Evolutionary conservation across 2,797 vertebrate genomes (phyloP).

Genomic region (Karalla daura): DNA sequence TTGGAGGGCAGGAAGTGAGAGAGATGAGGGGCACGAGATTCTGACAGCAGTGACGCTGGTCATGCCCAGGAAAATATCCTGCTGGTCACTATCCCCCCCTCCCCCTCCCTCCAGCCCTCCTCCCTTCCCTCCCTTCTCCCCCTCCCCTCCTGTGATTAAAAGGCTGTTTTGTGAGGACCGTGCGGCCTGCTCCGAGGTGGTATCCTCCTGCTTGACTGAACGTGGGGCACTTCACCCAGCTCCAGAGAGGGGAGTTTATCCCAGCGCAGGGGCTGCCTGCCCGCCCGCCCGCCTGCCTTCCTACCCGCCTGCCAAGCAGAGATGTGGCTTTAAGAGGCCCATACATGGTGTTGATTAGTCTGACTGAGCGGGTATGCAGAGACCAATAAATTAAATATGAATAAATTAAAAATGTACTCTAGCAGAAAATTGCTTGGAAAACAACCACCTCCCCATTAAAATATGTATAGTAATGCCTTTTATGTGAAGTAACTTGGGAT

Average conservation of each 20-base stretch:
- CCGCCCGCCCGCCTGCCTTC: slow-evolving; percentile 73
- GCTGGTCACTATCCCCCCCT: too few relatives aligned
- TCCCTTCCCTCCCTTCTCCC: too few relatives aligned
- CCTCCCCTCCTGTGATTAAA: slow-evolving; percentile 72
- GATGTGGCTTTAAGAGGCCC: slow-evolving; percentile 85
- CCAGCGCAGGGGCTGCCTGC: slow-evolving; percentile 65
- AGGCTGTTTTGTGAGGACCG: slow-evolving; percentile 77
- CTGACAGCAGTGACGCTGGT: slow-evolving; percentile 68
- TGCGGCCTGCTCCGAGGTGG: slow-evolving; percentile 74
- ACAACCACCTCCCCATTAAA: slow-evolving; percentile 90
- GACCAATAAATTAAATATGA: slow-evolving; percentile 90
- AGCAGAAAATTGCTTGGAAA: slow-evolving; percentile 92
- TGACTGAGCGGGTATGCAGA: slow-evolving; percentile 86
- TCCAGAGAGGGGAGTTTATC: slow-evolving; percentile 73
- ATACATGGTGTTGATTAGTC: slow-evolving; percentile 87
- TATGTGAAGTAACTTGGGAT: slow-evolving; percentile 87
- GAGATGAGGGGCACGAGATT: slow-evolving; percentile 48
- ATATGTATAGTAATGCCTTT: slow-evolving; percentile 90
- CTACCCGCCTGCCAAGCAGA: slow-evolving; percentile 73
- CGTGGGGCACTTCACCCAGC: slow-evolving; percentile 62
- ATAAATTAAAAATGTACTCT: slow-evolving; percentile 91
- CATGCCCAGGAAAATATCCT: slow-evolving; percentile 75
- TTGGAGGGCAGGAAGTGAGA: slow-evolving; percentile 64
- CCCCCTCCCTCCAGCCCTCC: too few relatives aligned
- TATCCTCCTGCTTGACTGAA: slow-evolving; percentile 70